phyloP scores from a whole-genome alignment of 64 coral and sea anemone species.

The Pachyseris speciosa region DNA sequence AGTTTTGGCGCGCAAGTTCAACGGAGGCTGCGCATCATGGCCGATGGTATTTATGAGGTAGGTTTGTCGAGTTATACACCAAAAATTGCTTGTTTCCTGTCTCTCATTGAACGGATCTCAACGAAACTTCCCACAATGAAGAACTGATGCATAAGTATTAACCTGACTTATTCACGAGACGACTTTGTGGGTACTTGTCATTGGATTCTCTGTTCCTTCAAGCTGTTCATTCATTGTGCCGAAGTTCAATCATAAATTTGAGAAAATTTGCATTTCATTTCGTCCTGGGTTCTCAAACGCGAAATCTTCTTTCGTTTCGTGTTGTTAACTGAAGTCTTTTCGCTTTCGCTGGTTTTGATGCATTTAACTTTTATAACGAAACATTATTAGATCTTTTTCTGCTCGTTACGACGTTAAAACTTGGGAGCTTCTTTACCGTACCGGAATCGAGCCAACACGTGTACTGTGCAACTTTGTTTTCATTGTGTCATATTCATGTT shows the following conservation, averaged over 20 bases:
- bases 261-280: neutral
- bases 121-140: neutral
- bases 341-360: neutral
- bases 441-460: too few relatives aligned
- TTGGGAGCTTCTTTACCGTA: too few relatives aligned
- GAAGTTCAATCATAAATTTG: neutral
- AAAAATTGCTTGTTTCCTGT: neutral
- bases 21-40: conserved; percentile 92
- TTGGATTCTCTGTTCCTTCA: neutral
- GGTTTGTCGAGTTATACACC: neutral
- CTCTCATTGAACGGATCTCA: neutral
- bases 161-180: neutral
- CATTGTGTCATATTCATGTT: too few relatives aligned
- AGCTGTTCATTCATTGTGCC: conserved; percentile 16
- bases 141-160: neutral
- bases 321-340: neutral
- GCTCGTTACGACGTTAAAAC: neutral
- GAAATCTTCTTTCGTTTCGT: neutral
- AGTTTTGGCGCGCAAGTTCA: conserved; percentile 97
- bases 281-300: neutral
- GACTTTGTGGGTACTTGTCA: neutral
- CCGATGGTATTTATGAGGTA: conserved; percentile 94
- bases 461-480: too few relatives aligned
- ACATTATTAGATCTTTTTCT: neutral
- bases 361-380: neutral